Evolutionary conservation across 2,888 invertebrate species (phyloP), one percentile per base, ranked within the genome.

Genomic region (Eupsilia transversa): DNA sequence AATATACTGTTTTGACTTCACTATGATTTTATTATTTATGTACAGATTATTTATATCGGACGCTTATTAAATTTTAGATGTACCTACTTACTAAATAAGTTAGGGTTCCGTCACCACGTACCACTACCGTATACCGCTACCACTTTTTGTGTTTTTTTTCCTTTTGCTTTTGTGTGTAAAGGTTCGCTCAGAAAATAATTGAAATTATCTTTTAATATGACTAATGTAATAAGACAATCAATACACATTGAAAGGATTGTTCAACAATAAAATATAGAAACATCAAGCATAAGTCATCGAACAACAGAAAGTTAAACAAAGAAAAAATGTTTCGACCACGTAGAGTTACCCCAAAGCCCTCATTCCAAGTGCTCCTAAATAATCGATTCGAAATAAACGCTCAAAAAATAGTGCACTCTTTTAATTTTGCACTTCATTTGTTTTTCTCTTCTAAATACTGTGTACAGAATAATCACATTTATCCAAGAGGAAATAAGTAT

Each of bases 401-500:
- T 30, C 49, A 63, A 30, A 67, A 17, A 33, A 41, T 77, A 1
- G 61, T 73, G 38, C 1, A 49, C 6, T 63, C 77, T 27, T 57
- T 70, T 46, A 66, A 77, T 27, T n/a, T 70, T 3, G 41, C 30
- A 0, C 61, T 66, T 23, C n/a, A 12, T 57, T 33, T 67, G 6
- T 66, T 77, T n/a, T 17, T 73, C 2, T 57, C 35, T 23, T 60
- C 79, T 20, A 77, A 77, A 63, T 79, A 59, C 27, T 49, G 1
- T n/a, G 65, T 67, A 23, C 59, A 43, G 14, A 30, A 61, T 27
- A 60, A 77, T 33, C 56, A 54, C n/a, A 71, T 73, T 23, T 46
- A 54, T 60, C 64, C 70, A 20, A 66, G 27, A 38, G 68, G 71
- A 20, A 43, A n/a, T 0, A 70, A 27, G n/a, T 61, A 74, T 65